Evolutionary conservation across 2,797 vertebrate genomes (phyloP).

Genomic region (Pteronotus mesoamericanus): DNA sequence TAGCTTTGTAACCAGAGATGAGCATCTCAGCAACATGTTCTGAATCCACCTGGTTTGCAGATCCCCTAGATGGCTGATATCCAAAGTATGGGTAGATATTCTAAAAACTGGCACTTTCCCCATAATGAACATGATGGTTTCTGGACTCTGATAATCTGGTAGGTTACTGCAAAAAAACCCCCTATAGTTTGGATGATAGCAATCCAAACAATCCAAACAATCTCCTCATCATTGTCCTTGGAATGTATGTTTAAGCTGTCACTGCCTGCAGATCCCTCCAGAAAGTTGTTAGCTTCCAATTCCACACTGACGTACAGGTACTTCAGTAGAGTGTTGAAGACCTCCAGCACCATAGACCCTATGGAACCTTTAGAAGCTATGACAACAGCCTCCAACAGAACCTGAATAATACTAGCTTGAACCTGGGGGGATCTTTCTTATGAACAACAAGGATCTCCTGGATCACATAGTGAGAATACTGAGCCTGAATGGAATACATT

Average conservation of each 20-base stretch:
- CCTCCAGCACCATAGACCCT: constrained; percentile 96
- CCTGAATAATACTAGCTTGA: constrained; percentile 96
- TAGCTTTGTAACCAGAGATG: constrained; percentile 96
- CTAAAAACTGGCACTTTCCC: too few species aligned
- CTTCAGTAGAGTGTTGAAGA: constrained; percentile 96
- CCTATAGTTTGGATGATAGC: constrained; percentile 98
- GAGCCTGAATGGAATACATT: constrained; percentile 99
- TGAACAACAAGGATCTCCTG: constrained; percentile 96
- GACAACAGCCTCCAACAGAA: constrained; percentile 95
- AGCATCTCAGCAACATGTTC: too few species aligned
- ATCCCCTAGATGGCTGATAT: too few species aligned
- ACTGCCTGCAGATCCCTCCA: constrained; percentile 84
- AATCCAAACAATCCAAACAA: constrained; percentile 98
- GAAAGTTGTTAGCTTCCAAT: constrained; percentile 87
- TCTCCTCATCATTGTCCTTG: constrained; percentile 93
- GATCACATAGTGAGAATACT: constrained; percentile 98
- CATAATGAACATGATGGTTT: too few species aligned
- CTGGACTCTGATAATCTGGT: too few species aligned
- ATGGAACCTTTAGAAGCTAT: constrained; percentile 98
- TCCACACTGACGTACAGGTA: constrained; percentile 96
- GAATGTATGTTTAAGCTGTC: constrained; percentile 75
- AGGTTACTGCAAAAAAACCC: too few species aligned
- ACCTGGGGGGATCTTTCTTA: constrained; percentile 91
- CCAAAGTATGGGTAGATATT: too few species aligned
- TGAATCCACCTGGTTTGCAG: too few species aligned